Conservation (phyloP, 1,140 invertebrate species). For the Drosophila parabipectinata region DNA sequence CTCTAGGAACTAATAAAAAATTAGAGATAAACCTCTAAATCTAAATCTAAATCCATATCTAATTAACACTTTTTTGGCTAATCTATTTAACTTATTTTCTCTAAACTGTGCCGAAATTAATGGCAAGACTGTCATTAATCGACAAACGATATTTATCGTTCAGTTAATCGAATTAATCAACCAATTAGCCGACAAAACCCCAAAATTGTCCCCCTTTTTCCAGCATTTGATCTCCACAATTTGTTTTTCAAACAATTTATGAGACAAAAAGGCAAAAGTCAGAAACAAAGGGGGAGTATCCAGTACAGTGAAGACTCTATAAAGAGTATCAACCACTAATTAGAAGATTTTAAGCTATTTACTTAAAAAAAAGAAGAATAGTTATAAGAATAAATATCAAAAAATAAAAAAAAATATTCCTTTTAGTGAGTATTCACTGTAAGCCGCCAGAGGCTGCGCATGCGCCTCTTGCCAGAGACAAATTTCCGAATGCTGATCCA, state of each 20-base stretch:
- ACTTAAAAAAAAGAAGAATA: too few relatives aligned
- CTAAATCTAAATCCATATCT: neutral
- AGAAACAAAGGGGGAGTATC: slow-evolving; percentile 1
- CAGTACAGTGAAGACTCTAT: slow-evolving; percentile 12
- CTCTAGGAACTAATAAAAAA: neutral
- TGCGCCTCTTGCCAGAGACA: slow-evolving; percentile 54
- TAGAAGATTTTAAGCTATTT: too few relatives aligned
- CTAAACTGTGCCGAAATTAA: slow-evolving; percentile 20
- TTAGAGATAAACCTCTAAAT: neutral
- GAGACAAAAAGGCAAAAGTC: slow-evolving; percentile 22
- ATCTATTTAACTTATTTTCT: neutral
- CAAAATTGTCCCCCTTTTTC: neutral
- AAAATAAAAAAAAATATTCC: too few relatives aligned
- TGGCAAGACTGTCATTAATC: slow-evolving; percentile 28
- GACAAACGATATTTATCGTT: slow-evolving; percentile 36
- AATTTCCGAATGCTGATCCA: slow-evolving; percentile 57
- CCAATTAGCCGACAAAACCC: slow-evolving; percentile 3
- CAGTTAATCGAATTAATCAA: slow-evolving; percentile 44
- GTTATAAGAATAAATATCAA: neutral
- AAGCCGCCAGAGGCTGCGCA: slow-evolving; percentile 19
- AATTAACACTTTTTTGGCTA: neutral
- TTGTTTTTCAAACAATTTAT: slow-evolving; percentile 48
- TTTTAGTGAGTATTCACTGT: slow-evolving; percentile 3
- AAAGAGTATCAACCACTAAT: neutral
- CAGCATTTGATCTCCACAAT: slow-evolving; percentile 14